These are phyloP conservation scores for Shargacucullia verbasci DNA, from an alignment of 2,888 invertebrate species.

Conservation along the genomic window DNA sequence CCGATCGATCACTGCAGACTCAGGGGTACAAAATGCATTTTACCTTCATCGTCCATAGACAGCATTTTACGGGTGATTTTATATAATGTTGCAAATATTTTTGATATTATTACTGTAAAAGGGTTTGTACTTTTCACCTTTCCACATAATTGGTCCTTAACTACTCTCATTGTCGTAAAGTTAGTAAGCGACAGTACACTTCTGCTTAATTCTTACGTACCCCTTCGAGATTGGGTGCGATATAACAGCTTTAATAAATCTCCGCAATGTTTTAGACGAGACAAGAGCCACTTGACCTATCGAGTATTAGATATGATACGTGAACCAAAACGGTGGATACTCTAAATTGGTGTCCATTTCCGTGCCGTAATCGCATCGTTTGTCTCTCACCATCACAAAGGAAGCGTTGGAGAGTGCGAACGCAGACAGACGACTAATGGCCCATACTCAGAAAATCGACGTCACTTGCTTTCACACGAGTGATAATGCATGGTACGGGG, in stretches of 20 bases:
- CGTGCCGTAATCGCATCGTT: conserved; percentile 69
- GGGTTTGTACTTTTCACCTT: too few relatives aligned
- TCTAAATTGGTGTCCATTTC: conserved; percentile 69
- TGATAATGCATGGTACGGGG: conserved; percentile 58
- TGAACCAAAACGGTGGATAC: conserved; percentile 47
- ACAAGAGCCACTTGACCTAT: conserved; percentile 13
- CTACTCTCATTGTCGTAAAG: too few relatives aligned
- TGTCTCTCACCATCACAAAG: conserved; percentile 74
- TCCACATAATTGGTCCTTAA: too few relatives aligned
- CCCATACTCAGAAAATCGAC: conserved; percentile 59
- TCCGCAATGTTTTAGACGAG: background rate
- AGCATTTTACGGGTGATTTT: too few relatives aligned
- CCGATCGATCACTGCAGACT: too few relatives aligned
- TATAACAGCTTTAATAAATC: background rate
- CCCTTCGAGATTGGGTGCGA: too few relatives aligned
- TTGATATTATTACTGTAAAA: too few relatives aligned
- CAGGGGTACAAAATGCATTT: too few relatives aligned
- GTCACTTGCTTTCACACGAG: conserved; percentile 61
- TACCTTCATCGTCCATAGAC: too few relatives aligned
- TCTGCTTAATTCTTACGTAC: too few relatives aligned
- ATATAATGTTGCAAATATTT: too few relatives aligned
- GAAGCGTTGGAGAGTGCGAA: conserved; percentile 65
- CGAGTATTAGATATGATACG: conserved; percentile 31
- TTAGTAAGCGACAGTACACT: too few relatives aligned
- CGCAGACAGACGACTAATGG: conserved; percentile 73